These are phyloP conservation scores for Trichogramma dendrolimi DNA, from an alignment of 2,888 invertebrate species.

Conservation along the genomic window DNA sequence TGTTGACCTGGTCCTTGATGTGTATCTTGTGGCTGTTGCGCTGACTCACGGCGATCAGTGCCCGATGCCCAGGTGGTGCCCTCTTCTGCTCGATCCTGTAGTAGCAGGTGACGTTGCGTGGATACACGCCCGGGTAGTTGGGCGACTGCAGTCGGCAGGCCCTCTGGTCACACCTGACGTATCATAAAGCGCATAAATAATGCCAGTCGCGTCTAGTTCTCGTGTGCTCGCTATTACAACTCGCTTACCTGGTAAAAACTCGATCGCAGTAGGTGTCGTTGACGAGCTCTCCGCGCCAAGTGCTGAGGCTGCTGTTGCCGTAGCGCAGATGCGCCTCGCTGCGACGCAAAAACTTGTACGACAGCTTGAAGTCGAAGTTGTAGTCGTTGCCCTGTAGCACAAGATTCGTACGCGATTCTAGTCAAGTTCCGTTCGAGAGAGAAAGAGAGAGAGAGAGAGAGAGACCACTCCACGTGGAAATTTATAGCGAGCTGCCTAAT, in stretches of 20 bases:
- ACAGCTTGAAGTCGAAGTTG: constrained; percentile 79
- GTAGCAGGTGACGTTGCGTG: constrained; percentile 79
- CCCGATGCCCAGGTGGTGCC: constrained; percentile 68
- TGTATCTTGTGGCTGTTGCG: constrained; percentile 74
- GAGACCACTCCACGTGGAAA: not conserved
- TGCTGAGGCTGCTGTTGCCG: constrained; percentile 68
- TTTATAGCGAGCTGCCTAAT: not conserved
- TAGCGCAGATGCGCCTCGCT: constrained; percentile 74
- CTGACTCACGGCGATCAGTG: constrained; percentile 71
- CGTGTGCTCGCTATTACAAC: not conserved
- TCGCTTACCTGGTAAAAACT: constrained; percentile 60
- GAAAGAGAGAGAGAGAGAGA: not conserved
- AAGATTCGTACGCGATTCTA: not conserved
- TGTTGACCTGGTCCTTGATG: constrained; percentile 73
- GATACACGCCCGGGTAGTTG: constrained; percentile 87
- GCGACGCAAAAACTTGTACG: constrained; percentile 75
- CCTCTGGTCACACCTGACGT: constrained; percentile 62
- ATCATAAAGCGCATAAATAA: not conserved
- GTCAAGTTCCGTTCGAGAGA: not conserved
- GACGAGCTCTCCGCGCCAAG: constrained; percentile 73
- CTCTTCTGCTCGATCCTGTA: constrained; percentile 65
- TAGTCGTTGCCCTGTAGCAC: constrained; percentile 65
- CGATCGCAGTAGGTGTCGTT: constrained; percentile 77
- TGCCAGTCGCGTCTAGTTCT: not conserved
- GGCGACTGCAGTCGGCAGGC: constrained; percentile 78